Conservation (phyloP, 2,888 invertebrate species). For the Onchidella celtica region DNA sequence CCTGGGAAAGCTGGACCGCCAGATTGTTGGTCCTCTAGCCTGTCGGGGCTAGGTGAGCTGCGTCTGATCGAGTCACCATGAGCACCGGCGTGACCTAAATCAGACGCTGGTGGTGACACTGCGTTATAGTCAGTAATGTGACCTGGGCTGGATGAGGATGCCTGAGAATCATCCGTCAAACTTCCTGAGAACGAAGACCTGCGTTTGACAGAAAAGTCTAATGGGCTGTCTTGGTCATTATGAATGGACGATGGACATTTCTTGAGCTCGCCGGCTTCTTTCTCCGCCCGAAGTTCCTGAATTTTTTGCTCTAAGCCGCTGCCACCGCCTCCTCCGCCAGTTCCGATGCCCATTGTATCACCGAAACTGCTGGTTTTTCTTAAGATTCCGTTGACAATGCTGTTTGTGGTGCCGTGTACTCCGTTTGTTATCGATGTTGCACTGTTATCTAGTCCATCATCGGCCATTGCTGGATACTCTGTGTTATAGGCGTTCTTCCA, state of each 20-base stretch:
- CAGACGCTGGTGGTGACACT: slow-evolving; percentile 9
- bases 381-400: slow-evolving; percentile 31
- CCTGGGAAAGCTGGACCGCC: background rate
- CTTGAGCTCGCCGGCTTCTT: slow-evolving; percentile 33
- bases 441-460: slow-evolving; percentile 11
- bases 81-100: background rate
- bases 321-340: background rate
- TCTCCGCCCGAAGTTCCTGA: slow-evolving; percentile 42
- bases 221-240: slow-evolving; percentile 51
- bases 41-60: slow-evolving; percentile 35
- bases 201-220: slow-evolving; percentile 52
- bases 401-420: background rate
- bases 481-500: slow-evolving; percentile 36
- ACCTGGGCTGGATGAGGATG: slow-evolving; percentile 50
- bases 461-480: slow-evolving; percentile 39
- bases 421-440: background rate
- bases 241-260: slow-evolving; percentile 21
- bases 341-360: background rate
- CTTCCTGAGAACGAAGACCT: slow-evolving; percentile 53
- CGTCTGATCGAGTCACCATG: slow-evolving; percentile 5
- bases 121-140: slow-evolving; percentile 34
- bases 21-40: slow-evolving; percentile 10
- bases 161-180: slow-evolving; percentile 51
- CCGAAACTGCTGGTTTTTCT: background rate
- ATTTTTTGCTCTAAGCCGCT: slow-evolving; percentile 40